Conservation (phyloP, 2,797 vertebrate genomes). For the Thunnus albacares region DNA sequence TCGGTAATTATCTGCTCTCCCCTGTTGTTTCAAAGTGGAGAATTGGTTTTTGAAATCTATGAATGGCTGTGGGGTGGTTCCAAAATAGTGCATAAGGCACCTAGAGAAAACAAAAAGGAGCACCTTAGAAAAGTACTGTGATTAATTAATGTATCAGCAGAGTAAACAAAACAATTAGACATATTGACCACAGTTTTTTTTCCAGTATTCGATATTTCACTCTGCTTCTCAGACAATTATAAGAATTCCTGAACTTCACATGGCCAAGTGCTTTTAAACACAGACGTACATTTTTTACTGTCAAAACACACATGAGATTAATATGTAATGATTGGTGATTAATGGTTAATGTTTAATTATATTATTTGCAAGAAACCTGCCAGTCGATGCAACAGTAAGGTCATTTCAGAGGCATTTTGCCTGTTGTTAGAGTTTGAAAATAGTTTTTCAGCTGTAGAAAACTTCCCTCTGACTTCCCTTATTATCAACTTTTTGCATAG, state of each 20-base stretch:
- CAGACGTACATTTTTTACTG: neutral
- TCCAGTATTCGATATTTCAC: neutral
- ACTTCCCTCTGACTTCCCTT: neutral
- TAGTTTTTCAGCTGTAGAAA: neutral
- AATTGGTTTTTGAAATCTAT: constrained; percentile 83
- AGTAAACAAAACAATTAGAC: constrained; percentile 11
- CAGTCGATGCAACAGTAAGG: neutral
- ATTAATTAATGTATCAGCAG: constrained; percentile 19
- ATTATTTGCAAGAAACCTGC: neutral
- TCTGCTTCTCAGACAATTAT: neutral
- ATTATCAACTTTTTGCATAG: neutral
- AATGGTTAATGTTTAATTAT: too few relatives aligned
- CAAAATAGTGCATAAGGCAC: constrained; percentile 62
- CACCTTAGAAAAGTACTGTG: constrained; percentile 9
- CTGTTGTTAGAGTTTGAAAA: neutral
- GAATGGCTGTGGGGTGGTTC: constrained; percentile 74
- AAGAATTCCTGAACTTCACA: neutral
- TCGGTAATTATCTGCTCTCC: constrained; percentile 87
- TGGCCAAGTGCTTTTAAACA: neutral
- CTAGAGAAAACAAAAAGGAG: constrained; percentile 38
- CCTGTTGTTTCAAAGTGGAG: constrained; percentile 83
- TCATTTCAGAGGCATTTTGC: neutral
- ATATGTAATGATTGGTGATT: neutral
- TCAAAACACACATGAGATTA: neutral
- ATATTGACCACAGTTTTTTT: neutral